A percentile compares a stretch with the other conserved stretches of the same genome.
These are phyloP conservation scores for Fulica atra DNA, from an alignment of 2,113 vertebrate genomes.

Conservation along the genomic window DNA sequence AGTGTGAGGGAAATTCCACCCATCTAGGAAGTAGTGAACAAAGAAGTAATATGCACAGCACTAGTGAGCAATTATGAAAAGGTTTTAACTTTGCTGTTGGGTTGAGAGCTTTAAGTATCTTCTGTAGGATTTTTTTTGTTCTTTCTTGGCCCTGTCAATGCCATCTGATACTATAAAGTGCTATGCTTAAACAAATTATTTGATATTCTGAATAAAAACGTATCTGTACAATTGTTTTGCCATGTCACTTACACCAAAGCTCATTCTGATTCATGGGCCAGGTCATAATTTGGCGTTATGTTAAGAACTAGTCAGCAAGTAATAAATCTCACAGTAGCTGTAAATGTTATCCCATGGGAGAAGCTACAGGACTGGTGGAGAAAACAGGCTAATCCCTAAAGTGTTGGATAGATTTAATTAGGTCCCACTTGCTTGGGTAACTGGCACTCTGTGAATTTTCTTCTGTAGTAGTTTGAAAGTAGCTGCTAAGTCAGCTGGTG, in stretches of 20 bases:
- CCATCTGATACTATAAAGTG: background rate
- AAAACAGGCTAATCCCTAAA: slow-evolving; percentile 13
- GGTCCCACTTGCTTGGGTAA: slow-evolving; percentile 44
- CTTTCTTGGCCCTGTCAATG: background rate
- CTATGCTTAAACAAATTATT: background rate
- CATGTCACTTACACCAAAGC: background rate
- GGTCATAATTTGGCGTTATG: background rate
- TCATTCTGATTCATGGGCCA: slow-evolving; percentile 4
- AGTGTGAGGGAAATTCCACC: background rate
- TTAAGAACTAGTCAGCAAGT: slow-evolving; percentile 23
- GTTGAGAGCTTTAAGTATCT: background rate
- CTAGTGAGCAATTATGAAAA: background rate
- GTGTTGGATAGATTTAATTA: slow-evolving; percentile 38
- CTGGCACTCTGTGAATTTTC: background rate
- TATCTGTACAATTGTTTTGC: background rate
- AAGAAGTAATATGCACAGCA: background rate
- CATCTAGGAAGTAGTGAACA: background rate
- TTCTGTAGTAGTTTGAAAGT: background rate
- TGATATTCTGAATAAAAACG: background rate
- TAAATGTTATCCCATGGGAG: slow-evolving; percentile 42
- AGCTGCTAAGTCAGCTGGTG: background rate
- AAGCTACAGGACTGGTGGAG: slow-evolving; percentile 6
- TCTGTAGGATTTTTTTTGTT: background rate
- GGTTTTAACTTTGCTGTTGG: background rate
- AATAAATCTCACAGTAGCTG: slow-evolving; percentile 7